Conservation (phyloP, 2,113 vertebrate genomes). For the Steatornis caripensis region DNA sequence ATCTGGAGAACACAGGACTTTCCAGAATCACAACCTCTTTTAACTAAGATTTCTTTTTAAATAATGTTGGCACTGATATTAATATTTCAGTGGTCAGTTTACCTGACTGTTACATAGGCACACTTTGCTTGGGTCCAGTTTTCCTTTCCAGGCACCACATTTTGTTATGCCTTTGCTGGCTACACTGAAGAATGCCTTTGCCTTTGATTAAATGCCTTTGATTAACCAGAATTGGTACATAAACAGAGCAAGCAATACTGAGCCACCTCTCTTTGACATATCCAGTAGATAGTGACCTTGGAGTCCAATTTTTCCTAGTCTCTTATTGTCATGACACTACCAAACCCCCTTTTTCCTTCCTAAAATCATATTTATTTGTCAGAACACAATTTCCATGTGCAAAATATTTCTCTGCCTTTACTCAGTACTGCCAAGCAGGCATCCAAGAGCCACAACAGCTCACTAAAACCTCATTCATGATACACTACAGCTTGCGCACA, state of each 20-base stretch:
- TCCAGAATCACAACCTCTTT: neutral
- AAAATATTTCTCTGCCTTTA: neutral
- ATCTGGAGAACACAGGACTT: neutral
- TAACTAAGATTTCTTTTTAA: neutral
- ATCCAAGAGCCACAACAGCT: neutral
- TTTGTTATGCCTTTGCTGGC: neutral
- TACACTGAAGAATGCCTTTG: neutral
- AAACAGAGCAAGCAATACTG: accelerated
- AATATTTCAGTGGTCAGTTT: neutral
- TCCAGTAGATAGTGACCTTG: neutral
- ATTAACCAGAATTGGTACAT: neutral
- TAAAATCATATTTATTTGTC: neutral
- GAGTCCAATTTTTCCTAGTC: neutral
- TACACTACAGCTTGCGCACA: neutral
- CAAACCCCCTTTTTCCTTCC: neutral
- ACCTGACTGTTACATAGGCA: neutral
- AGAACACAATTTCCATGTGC: neutral
- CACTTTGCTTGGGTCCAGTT: neutral
- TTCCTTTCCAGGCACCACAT: neutral
- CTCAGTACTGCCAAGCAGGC: neutral
- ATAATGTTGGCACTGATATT: neutral
- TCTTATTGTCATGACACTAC: neutral
- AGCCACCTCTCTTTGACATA: neutral
- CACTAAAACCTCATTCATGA: neutral
- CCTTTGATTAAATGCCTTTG: too few species aligned